Conservation (phyloP, 2,797 vertebrate species). For the Paedocypris micromegethes region DNA sequence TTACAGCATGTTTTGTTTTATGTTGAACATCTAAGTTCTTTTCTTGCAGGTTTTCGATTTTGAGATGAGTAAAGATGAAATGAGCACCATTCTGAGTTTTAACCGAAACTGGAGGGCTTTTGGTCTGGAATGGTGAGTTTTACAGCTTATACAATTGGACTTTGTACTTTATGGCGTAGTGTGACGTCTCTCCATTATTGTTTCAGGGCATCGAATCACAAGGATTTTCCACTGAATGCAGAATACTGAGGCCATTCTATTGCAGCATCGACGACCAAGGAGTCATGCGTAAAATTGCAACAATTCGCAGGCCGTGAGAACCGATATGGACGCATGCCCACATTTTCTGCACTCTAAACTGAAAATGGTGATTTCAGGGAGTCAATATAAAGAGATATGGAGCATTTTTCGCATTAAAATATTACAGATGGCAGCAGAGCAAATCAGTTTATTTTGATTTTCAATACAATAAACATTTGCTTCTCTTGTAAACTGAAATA, state of each 20-base stretch:
- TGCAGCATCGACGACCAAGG: not conserved
- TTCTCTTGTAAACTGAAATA: not conserved
- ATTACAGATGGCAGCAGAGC: not conserved
- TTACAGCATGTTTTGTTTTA: not conserved
- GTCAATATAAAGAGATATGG: no score
- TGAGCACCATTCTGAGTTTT: constrained; percentile 69
- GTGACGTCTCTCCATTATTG: not conserved
- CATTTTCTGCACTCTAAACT: no score
- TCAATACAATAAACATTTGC: not conserved
- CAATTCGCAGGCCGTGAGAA: not conserved
- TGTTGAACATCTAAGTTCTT: not conserved
- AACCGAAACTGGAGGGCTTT: constrained; percentile 72
- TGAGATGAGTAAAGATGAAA: constrained; percentile 71
- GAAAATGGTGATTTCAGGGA: no score
- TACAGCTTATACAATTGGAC: not conserved
- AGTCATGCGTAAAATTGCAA: not conserved
- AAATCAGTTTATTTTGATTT: constrained; percentile 7
- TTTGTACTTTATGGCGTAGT: constrained; percentile 7
- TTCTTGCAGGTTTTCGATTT: constrained; percentile 79
- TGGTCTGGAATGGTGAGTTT: constrained; percentile 58
- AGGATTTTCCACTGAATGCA: constrained; percentile 60
- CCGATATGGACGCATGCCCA: not conserved
- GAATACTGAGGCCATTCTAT: constrained; percentile 53
- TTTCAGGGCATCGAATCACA: constrained; percentile 61
- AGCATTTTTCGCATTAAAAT: not conserved